Base-by-base conservation (phyloP, 2,888 invertebrate species). In the Enoplolaimus lenunculus region DNA sequence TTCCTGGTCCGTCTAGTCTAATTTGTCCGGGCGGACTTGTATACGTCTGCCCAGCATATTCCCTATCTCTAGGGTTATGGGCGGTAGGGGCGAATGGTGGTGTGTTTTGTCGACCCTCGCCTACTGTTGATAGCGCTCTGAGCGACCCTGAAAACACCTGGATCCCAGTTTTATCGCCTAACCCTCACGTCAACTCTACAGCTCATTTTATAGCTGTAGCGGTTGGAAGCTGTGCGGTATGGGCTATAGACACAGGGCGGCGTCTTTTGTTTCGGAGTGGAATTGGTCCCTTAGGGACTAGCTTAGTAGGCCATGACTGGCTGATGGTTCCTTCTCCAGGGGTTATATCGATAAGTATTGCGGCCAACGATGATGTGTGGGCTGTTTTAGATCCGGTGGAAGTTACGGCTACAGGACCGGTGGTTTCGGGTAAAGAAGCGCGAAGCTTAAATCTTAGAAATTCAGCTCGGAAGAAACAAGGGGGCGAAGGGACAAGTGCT, bases 311-410 rank as follows among this genome's bases (percentile, higher is more conserved):
- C 21, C 7, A 21, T 45, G 45, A 45, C 21, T 45, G 45, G 45
- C 45, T 45, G 7, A 13, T 45, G 45, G 45, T 45, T 13, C 45
- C 45, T 7, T 45, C 45, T 13, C 7, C 45, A 21, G 7, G 45
- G 7, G 45, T 45, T 7, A 21, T 3, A 33, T 21, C 2, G 3
- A 21, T 66, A n/a, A 3, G 33, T 2, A 31, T 34, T n/a, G 26
- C 34, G 7, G 33, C 31, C 7, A 34, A 34, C 31, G 31, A 33
- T 31, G 30, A 33, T 3, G 7, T 66, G 7, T 66, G 67, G 67
- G 67, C 67, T 31, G 31, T 66, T 31, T 33, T 34, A 13, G 34
- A 66, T 31, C 67, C 67, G 34, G 29, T 66, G 2, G 30, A 34
- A n/a, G 67, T 34, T 29, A n/a, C 34, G 34, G 31, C 31, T 7